Conservation (phyloP, 2,888 invertebrate species). For the Hecatera dysodea region DNA sequence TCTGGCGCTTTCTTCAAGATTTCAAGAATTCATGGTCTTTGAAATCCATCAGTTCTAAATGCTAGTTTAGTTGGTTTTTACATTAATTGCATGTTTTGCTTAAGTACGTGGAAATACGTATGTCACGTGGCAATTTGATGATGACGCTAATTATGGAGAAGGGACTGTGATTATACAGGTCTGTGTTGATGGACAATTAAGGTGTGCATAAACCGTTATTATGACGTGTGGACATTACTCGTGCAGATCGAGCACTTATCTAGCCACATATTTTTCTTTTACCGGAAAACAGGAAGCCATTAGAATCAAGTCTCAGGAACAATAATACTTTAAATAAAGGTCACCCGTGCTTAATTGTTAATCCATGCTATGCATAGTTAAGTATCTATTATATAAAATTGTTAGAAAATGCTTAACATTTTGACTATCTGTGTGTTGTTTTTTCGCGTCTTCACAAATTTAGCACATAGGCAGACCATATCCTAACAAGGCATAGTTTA, state of each 20-base stretch:
- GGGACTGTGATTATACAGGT: conserved; percentile 22
- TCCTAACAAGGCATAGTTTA: too few relatives aligned
- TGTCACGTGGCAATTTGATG: conserved; percentile 1
- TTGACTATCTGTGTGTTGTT: background rate
- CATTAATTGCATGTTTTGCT: conserved; percentile 20
- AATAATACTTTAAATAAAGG: background rate
- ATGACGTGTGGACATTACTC: conserved; percentile 20
- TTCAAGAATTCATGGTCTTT: conserved; percentile 23
- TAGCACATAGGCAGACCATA: background rate
- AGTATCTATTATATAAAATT: background rate
- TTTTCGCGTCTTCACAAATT: background rate
- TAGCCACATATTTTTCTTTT: background rate
- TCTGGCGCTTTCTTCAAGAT: conserved; percentile 1
- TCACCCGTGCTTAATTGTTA: background rate
- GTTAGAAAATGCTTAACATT: background rate
- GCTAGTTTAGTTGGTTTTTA: conserved; percentile 17
- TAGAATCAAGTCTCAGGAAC: background rate
- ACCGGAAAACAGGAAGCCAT: background rate
- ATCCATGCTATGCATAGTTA: background rate
- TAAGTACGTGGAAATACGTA: conserved; percentile 15
- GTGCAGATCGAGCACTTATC: background rate
- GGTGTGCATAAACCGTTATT: conserved; percentile 26
- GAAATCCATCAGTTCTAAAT: conserved; percentile 2
- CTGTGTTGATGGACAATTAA: conserved; percentile 22
- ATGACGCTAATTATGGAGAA: conserved; percentile 31